These are phyloP conservation scores for Perca schrenkii DNA, from an alignment of 2,113 vertebrate species.

Conservation along the genomic window DNA sequence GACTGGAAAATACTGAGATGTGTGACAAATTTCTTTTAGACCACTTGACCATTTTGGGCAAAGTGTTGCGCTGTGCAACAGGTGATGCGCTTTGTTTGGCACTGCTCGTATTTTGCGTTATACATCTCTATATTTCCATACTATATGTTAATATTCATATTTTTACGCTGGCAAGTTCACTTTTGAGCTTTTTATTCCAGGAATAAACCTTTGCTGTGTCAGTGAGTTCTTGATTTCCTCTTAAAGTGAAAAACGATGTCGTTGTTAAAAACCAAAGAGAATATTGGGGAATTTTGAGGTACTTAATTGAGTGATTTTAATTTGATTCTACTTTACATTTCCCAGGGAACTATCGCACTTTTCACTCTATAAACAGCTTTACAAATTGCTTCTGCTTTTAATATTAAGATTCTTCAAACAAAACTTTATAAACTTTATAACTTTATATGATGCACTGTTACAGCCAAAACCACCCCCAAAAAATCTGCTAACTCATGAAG, in stretches of 20 bases:
- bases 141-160: not conserved
- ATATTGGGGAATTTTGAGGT: not conserved
- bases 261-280: not conserved
- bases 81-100: conserved; percentile 29
- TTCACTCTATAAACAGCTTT: not conserved
- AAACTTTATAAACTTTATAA: not conserved
- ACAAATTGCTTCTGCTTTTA: not conserved
- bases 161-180: not conserved
- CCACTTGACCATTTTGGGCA: not conserved
- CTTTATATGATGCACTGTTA: not conserved
- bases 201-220: not conserved
- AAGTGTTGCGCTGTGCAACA: conserved; percentile 11
- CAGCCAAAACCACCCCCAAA: not conserved
- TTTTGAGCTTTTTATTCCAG: not conserved
- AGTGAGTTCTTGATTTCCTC: not conserved
- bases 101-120: not conserved
- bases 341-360: not conserved
- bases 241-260: not conserved
- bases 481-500: not conserved
- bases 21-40: not conserved
- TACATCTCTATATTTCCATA: not conserved
- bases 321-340: not conserved
- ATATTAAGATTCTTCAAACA: not conserved
- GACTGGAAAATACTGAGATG: not conserved
- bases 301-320: not conserved